These are phyloP conservation scores for Alethe diademata DNA, from an alignment of 2,113 vertebrate species.

Conservation along the genomic window DNA sequence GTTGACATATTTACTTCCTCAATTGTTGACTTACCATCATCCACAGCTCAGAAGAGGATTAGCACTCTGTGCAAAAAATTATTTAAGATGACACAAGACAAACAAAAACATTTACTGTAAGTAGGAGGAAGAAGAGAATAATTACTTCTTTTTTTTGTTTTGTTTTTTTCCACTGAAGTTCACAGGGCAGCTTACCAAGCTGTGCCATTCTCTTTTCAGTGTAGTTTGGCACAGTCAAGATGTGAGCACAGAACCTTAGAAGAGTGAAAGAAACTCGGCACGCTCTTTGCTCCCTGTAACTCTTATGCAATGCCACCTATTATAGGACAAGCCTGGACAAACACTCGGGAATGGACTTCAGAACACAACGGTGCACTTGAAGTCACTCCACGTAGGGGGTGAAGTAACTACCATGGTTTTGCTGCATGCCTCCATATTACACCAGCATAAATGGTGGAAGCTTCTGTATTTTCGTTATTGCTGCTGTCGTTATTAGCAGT, in stretches of 20 bases:
- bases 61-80: background rate
- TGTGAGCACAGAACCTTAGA: background rate
- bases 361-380: background rate
- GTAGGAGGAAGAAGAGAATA: background rate
- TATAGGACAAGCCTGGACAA: constrained; percentile 36
- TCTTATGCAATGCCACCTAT: constrained; percentile 11
- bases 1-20: background rate
- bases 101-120: background rate
- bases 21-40: background rate
- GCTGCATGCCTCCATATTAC: background rate
- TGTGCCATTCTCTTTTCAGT: background rate
- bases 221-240: background rate
- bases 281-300: background rate
- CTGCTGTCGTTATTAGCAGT: background rate
- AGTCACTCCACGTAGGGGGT: background rate
- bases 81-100: background rate
- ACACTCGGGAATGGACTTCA: background rate
- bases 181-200: background rate
- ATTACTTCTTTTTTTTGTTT: background rate
- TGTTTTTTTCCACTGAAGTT: background rate
- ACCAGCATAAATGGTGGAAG: background rate
- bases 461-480: background rate
- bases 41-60: background rate
- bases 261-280: background rate
- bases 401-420: background rate